Evolutionary conservation across 2,113 vertebrate genomes (phyloP), one percentile per base, ranked within the genome.

Genomic region (Alethe castanea): DNA sequence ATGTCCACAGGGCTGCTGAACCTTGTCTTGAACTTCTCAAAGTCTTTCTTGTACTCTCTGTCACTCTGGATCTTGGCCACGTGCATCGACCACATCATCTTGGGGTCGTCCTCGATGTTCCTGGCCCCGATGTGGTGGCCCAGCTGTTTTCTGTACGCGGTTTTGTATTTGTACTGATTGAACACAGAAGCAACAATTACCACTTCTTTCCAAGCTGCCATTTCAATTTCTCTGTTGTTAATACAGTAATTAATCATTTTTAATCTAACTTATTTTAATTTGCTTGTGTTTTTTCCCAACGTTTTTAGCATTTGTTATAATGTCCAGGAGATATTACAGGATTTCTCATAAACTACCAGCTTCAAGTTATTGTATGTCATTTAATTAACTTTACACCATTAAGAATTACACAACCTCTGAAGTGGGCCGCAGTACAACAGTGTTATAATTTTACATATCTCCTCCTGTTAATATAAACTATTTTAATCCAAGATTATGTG

Each of bases 11-110:
- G 99, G 20, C 98, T 98, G 79, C 98, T 31, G 94, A 97, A 99
- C n/a, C 95, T 98, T 14, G 99, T 99, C 98, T 99, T 99, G 79
- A 97, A 98, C 81, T 99, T 98, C 95, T 99, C 98, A 95, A 99
- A 99, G 64, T 98, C 99, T 53, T 99, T 99, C 97, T 99, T 99
- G 96, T 99, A 99, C 79, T 99, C 98, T 6, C 40, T 97, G 84
- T 99, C 98, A 74, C 99, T 99, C 96, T 99, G 99, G 9, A 99
- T 98, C 97, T 97, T 99, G 92, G 97, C 99, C 24, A 91, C 97
- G 12, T 99, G 99, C 73, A 99, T 86, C 0, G 98, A 99, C 98
- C 99, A 98, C 97, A 99, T 70, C 19, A 99, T 35, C 91, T 99
- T 98, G 6, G 99, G 99, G 61, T 99, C 99, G 0, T 99, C 99